phyloP scores from a whole-genome alignment of 1,140 invertebrate species.

The Sweltsa coloradensis region DNA sequence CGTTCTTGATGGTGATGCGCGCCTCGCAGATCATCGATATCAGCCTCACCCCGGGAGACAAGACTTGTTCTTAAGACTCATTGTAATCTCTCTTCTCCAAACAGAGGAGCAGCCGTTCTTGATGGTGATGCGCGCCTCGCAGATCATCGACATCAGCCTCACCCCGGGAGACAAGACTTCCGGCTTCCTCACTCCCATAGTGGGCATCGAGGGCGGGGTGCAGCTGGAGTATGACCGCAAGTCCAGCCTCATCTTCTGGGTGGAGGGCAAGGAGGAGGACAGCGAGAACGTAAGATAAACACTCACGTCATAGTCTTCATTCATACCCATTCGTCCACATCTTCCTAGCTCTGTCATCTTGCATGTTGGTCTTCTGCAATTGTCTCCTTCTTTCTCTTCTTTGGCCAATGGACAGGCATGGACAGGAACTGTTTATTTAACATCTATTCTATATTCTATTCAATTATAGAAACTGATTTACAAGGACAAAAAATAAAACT shows the following conservation, averaged over 20 bases:
- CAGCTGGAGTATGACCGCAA: constrained; percentile 87
- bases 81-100: constrained; percentile 17
- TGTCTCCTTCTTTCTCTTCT: too few species aligned
- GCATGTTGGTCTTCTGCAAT: too few species aligned
- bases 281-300: constrained; percentile 46
- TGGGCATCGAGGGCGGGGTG: constrained; percentile 78
- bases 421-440: too few species aligned
- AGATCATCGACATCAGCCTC: constrained; percentile 73
- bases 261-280: constrained; percentile 59
- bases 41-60: constrained; percentile 58
- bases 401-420: too few species aligned
- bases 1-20: constrained; percentile 85
- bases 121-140: constrained; percentile 80
- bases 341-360: too few species aligned
- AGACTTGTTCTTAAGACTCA: constrained; percentile 29
- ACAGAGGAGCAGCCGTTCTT: constrained; percentile 75
- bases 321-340: too few species aligned
- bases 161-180: constrained; percentile 59
- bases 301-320: background rate
- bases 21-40: constrained; percentile 80
- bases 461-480: too few species aligned
- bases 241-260: constrained; percentile 71
- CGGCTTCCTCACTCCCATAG: constrained; percentile 74
- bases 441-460: too few species aligned
- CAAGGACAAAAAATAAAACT: too few species aligned